Base-by-base conservation (phyloP, 1,140 invertebrate species). In the Leptonema lineaticorne region DNA sequence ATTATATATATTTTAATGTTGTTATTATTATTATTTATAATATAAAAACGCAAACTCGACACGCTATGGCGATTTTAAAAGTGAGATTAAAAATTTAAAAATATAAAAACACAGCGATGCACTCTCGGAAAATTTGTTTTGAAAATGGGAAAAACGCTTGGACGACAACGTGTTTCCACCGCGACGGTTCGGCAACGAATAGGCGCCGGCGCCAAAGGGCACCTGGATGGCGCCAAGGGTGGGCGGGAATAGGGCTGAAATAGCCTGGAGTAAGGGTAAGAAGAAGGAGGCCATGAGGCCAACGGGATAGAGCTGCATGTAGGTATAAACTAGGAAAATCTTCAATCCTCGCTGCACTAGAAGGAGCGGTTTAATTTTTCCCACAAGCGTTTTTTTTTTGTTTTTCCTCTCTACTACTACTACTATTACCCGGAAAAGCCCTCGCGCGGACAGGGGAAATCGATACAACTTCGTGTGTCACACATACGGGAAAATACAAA, bases 181-280 rank as follows among this genome's bases (percentile, higher is more conserved):
- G 11, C 46, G 45, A 30, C 1, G 45, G 8, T 7, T 30, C 4
- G 22, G 11, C 24, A 30, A 16, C 18, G 62, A 64, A 64, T 64
- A 64, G 62, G 62, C 62, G 62, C 62, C 62, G 62, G 62, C 62
- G 45, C 46, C 59, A 37, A 30, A 6, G 1, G 57, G 57, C 30
- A 30, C 28, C 28, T 45, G 59, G n/a, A 29, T 20, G 60, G 60
- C 26, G 60, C 26, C 41, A 26, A 14, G 8, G 60, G 9, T 18
- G 37, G 18, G 59, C 28, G 3, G 57, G 53, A 5, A 11, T 33
- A 6, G 30, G 5, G 30, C 11, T 33, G 30, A 11, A 5, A 16
- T 48, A 20, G 18, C 8, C 7, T 20, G 46, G 46, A 18, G 46
- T 8, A 18, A 18, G 46, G 16, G 20, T 41, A 18, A 18, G 46